Evolutionary conservation across 2,888 invertebrate genomes (phyloP), one percentile per base, ranked within the genome.

Genomic region (Eledona agricola): DNA sequence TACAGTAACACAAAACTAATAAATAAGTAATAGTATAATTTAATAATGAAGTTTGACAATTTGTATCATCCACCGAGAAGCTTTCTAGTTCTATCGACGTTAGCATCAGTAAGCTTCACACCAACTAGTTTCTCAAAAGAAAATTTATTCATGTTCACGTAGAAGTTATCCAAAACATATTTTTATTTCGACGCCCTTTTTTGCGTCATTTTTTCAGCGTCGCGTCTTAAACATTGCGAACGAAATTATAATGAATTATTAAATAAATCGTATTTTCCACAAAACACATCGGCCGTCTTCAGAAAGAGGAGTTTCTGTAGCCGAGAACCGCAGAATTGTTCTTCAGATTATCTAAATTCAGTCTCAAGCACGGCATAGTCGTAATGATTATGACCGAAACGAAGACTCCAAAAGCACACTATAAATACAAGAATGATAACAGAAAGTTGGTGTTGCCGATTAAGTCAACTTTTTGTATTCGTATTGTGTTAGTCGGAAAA

Each of bases 101-200:
- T 47, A 2, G 12, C 11, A 22, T 47, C 15, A 2, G 15, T 13
- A 12, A 47, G 26, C 9, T 9, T 15, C 6, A 47, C 13, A 4
- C 11, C 3, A 9, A 29, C 5, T 3, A 47, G 37, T 9, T 12
- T 37, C n/a, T 37, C 37, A 17, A 1, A 20, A 5, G 31, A 9
- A 29, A 47, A 47, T 10, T 47, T 37, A 29, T 37, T 29, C 6
- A 9, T 9, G 29, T 38, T 47, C 25, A 47, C 12, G 6, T 13
- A 37, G 7, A 37, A 38, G 13, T 47, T 31, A 1, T 35, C 7
- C 1, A 46, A 25, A 28, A 47, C 12, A 7, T 47, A 28, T 29
- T 47, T 9, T 9, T 37, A 20, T 16, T 37, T 22, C 2, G n/a
- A 5, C 2, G 5, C 11, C 9, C 17, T 46, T 20, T 34, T 35